phyloP scores from a whole-genome alignment of 2,888 invertebrate genomes.

The Digitonthophagus gazella region DNA sequence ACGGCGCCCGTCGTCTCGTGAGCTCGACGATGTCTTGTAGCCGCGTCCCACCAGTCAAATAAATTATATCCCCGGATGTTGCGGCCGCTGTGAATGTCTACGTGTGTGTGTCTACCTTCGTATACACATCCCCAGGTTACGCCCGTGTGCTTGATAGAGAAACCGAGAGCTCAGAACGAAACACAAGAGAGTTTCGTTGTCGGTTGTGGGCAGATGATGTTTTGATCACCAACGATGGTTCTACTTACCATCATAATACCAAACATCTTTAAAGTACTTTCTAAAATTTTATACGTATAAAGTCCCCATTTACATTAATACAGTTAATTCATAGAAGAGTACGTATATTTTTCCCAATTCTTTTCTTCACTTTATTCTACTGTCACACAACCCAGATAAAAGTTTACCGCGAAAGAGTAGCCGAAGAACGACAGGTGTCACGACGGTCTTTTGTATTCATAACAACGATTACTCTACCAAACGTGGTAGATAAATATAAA shows the following conservation, averaged over 20 bases:
- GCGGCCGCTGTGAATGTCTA: background rate
- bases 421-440: too few relatives aligned
- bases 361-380: too few relatives aligned
- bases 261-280: too few relatives aligned
- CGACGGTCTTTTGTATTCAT: too few relatives aligned
- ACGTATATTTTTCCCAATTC: too few relatives aligned
- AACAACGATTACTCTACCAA: too few relatives aligned
- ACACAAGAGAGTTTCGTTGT: background rate
- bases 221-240: background rate
- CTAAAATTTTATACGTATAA: too few relatives aligned
- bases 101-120: background rate
- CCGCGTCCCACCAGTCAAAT: background rate
- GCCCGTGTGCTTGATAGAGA: background rate
- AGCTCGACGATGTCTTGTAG: background rate
- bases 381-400: too few relatives aligned
- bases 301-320: too few relatives aligned
- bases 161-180: background rate
- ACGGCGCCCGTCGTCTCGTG: background rate
- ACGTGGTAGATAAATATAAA: too few relatives aligned
- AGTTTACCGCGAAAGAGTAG: too few relatives aligned
- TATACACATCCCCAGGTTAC: background rate
- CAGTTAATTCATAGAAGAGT: too few relatives aligned
- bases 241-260: background rate
- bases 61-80: background rate
- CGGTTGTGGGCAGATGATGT: background rate